A percentile compares a stretch with the other conserved stretches of the same genome.
Evolutionary conservation across 2,113 vertebrate species (phyloP).

Genomic region (Heteronetta atricapilla): DNA sequence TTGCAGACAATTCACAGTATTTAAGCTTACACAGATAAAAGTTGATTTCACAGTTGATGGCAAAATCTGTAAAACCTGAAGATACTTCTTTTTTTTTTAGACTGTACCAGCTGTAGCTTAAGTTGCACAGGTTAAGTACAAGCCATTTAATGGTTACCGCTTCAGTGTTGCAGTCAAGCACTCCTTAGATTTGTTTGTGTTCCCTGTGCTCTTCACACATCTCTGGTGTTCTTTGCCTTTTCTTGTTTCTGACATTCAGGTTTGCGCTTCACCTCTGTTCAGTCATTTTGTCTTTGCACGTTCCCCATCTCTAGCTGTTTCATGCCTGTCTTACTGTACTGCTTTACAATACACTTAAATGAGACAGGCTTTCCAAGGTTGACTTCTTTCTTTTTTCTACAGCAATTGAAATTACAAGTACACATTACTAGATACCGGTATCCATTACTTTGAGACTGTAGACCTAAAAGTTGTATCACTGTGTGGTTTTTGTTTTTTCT

Average conservation of each 20-base stretch:
- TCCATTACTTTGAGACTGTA: background rate
- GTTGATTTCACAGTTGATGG: background rate
- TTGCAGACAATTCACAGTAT: background rate
- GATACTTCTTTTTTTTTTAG: background rate
- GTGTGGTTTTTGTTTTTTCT: too few species aligned
- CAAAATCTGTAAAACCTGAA: background rate
- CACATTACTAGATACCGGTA: background rate
- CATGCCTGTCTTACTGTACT: background rate
- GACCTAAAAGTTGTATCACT: rapidly evolving
- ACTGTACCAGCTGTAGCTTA: background rate
- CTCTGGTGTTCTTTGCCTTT: background rate
- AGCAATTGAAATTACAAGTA: background rate
- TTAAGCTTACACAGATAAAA: background rate
- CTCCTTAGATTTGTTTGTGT: background rate
- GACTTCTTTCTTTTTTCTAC: background rate
- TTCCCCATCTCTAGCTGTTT: background rate
- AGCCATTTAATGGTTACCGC: background rate
- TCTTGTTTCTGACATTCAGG: rapidly evolving
- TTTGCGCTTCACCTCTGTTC: background rate
- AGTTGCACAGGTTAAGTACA: background rate
- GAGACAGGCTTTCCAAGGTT: background rate
- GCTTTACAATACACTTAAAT: background rate
- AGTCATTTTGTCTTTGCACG: background rate
- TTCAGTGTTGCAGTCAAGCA: background rate
- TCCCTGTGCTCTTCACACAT: rapidly evolving